These are phyloP conservation scores for Agrenia bidenticulata DNA, from an alignment of 2,888 invertebrate species.

Conservation along the genomic window DNA sequence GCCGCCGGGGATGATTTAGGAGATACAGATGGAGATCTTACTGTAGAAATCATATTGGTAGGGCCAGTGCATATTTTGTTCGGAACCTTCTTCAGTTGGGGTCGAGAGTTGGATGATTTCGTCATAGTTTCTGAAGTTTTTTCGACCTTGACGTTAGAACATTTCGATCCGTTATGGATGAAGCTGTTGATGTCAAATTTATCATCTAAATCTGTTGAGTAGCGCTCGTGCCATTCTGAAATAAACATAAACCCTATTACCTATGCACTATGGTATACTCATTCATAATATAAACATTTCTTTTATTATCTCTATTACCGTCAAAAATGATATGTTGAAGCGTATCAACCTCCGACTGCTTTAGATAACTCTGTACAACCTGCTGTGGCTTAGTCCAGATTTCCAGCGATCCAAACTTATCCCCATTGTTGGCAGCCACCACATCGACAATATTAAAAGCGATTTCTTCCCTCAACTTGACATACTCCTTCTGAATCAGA, in stretches of 20 bases:
- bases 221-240: slow-evolving; percentile 28
- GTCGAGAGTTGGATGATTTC: not conserved
- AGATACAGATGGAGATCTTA: not conserved
- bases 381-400: slow-evolving; percentile 7
- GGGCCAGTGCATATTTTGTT: not conserved
- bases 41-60: not conserved
- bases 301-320: slow-evolving; percentile 23
- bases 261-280: not conserved
- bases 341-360: slow-evolving; percentile 28
- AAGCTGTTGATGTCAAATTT: not conserved
- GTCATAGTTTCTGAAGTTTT: not conserved
- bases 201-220: slow-evolving; percentile 12
- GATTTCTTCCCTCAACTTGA: slow-evolving; percentile 38
- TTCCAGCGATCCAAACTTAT: not conserved
- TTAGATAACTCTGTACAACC: slow-evolving; percentile 7
- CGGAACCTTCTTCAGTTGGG: not conserved
- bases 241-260: not conserved
- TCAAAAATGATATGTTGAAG: slow-evolving; percentile 46
- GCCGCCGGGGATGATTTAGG: not conserved
- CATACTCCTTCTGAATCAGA: slow-evolving; percentile 35
- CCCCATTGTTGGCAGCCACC: slow-evolving; percentile 30
- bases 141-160: not conserved
- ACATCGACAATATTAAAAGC: slow-evolving; percentile 46
- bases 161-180: not conserved
- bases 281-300: not conserved